Conservation (phyloP, 2,113 vertebrate species). For the Heterotilapia buettikoferi region DNA sequence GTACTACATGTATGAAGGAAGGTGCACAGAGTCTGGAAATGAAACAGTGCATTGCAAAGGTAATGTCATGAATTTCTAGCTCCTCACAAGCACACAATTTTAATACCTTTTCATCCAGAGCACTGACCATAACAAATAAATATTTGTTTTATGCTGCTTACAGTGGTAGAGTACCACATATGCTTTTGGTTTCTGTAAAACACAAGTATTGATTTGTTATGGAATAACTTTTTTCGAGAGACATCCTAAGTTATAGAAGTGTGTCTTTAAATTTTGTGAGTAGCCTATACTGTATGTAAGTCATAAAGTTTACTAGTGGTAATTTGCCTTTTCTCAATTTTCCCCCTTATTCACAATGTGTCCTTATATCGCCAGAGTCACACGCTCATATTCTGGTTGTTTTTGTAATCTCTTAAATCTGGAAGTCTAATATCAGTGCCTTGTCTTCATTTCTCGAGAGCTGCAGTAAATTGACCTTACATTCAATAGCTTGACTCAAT, state of each 20-base stretch:
- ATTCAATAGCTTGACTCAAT: not conserved
- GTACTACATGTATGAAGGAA: not conserved
- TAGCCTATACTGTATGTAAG: not conserved
- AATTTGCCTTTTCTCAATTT: not conserved
- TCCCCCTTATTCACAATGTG: not conserved
- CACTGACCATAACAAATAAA: not conserved
- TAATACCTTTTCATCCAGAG: not conserved
- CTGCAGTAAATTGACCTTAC: not conserved
- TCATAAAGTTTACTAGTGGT: not conserved
- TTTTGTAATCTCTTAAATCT: not conserved
- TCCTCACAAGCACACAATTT: not conserved
- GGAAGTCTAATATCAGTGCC: not conserved
- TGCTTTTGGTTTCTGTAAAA: not conserved
- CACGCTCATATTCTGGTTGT: not conserved
- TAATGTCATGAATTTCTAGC: not conserved
- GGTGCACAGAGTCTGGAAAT: not conserved
- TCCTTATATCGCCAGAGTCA: not conserved
- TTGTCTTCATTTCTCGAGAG: not conserved
- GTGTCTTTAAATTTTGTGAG: not conserved
- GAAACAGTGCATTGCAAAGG: fast-evolving
- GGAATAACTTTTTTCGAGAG: not conserved
- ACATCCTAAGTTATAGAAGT: not conserved
- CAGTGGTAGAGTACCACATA: not conserved
- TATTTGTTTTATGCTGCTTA: not conserved
- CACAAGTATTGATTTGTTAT: not conserved